Conservation (phyloP, 2,888 invertebrate genomes). For the Allolobophora icterica region DNA sequence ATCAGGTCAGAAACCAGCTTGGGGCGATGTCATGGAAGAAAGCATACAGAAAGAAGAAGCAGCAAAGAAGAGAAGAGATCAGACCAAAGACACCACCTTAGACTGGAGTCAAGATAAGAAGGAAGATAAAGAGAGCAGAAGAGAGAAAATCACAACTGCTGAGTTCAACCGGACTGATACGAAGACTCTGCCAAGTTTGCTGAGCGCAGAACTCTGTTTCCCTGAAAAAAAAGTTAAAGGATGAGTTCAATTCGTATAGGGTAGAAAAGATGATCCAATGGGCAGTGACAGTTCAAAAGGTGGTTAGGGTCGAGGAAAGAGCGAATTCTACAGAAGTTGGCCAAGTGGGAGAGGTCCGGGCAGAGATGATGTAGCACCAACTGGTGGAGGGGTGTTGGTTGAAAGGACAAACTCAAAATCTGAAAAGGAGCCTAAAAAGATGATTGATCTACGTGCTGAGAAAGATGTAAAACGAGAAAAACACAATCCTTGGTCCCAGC, state of each 20-base stretch:
- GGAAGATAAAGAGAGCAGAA: neutral
- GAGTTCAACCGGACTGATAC: neutral
- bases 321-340: conserved; percentile 3
- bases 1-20: neutral
- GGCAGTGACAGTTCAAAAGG: conserved; percentile 6
- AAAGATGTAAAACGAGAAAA: conserved; percentile 23
- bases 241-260: conserved; percentile 29
- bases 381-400: neutral
- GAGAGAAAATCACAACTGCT: neutral
- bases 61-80: conserved; percentile 29
- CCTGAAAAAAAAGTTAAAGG: conserved; percentile 30
- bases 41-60: conserved; percentile 12
- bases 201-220: neutral
- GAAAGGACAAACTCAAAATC: conserved; percentile 4
- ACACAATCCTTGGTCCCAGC: neutral
- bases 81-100: neutral
- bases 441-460: neutral
- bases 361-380: neutral
- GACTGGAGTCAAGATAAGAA: neutral
- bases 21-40: conserved; percentile 25
- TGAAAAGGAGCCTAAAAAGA: neutral
- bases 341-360: neutral
- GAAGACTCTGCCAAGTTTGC: neutral
- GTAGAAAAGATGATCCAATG: neutral
- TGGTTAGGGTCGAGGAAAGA: conserved; percentile 26